Conservation (phyloP, 2,888 invertebrate genomes). For the Andrena fulva region DNA sequence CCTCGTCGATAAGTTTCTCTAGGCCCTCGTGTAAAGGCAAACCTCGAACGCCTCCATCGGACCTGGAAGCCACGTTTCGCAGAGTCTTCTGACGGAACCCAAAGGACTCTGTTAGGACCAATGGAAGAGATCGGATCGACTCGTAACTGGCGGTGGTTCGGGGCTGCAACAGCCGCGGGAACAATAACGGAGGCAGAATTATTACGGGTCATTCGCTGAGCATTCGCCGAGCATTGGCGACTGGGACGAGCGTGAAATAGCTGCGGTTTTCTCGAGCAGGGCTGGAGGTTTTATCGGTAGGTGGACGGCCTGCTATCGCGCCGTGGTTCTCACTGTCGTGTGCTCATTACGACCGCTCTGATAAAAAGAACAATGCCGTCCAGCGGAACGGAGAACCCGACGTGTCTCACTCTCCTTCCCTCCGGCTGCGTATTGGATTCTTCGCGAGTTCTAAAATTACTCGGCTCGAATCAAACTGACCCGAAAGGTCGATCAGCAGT, state of each 20-base stretch:
- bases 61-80: not conserved
- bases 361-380: constrained; percentile 31
- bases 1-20: not conserved
- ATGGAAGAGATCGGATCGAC: too few species aligned
- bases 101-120: too few species aligned
- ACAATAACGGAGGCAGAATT: constrained; percentile 35
- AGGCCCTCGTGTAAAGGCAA: not conserved
- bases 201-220: constrained; percentile 55
- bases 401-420: not conserved
- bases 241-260: constrained; percentile 50
- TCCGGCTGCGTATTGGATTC: constrained; percentile 25
- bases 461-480: constrained; percentile 41
- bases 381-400: constrained; percentile 14
- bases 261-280: constrained; percentile 46
- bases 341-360: not conserved
- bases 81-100: not conserved
- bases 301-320: constrained; percentile 81
- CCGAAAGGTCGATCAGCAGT: constrained; percentile 50
- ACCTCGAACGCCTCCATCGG: not conserved
- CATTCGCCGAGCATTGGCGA: constrained; percentile 33
- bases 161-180: not conserved
- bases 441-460: constrained; percentile 48
- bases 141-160: not conserved
- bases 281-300: constrained; percentile 76
- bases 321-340: constrained; percentile 70